phyloP scores from a whole-genome alignment of 2,113 vertebrate species.

The Dasyprocta punctata region DNA sequence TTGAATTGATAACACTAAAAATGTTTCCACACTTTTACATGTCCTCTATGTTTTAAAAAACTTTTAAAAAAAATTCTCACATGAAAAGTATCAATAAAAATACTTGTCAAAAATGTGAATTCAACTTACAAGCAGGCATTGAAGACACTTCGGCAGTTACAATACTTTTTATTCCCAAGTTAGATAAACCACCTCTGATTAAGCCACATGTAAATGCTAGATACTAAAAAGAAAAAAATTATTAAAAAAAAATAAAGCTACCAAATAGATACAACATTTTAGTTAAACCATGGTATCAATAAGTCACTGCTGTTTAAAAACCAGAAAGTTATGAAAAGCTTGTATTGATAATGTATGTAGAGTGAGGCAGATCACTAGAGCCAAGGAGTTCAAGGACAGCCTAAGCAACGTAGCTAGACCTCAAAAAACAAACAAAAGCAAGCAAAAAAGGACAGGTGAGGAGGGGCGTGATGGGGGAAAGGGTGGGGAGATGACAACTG shows the following conservation, averaged over 20 bases:
- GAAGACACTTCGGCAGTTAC: conserved; percentile 97
- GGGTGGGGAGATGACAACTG: neutral
- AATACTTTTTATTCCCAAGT: conserved; percentile 96
- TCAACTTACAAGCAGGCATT: conserved; percentile 92
- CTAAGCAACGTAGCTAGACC: neutral
- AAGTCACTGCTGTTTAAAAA: neutral
- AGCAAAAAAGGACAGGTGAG: neutral
- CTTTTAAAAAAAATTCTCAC: neutral
- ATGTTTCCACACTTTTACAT: conserved; percentile 61
- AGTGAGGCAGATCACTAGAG: neutral
- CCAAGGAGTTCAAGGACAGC: neutral
- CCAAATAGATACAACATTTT: neutral
- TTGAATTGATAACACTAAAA: conserved; percentile 43
- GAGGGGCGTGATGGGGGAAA: neutral
- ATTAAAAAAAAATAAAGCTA: conserved; percentile 49
- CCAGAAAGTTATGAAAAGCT: neutral
- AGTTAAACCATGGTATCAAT: neutral
- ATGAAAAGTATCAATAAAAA: conserved; percentile 49
- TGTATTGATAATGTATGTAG: no score
- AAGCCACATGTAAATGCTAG: conserved; percentile 96
- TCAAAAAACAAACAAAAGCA: neutral
- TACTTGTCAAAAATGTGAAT: conserved; percentile 36
- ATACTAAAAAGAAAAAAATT: conserved; percentile 87
- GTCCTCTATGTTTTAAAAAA: conserved; percentile 47
- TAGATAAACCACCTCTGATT: conserved; percentile 95